Conservation (phyloP, 2,888 invertebrate species). For the Tetropium fuscum region DNA sequence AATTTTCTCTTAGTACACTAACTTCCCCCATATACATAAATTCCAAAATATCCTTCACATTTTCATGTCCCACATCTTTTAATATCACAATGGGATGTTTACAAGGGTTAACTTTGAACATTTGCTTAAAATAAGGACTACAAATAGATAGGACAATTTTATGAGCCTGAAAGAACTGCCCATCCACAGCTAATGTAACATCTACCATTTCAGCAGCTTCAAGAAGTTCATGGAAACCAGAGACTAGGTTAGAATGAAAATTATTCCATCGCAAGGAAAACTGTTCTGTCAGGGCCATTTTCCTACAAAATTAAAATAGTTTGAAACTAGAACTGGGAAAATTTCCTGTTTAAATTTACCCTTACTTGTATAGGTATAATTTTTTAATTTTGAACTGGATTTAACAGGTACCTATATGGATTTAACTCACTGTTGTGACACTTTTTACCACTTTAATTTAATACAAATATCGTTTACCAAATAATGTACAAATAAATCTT, state of each 20-base stretch:
- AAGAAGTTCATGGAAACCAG: conserved; percentile 78
- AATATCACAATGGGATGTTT: conserved; percentile 81
- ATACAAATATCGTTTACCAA: too few species aligned
- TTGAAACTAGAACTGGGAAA: too few species aligned
- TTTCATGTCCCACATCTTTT: conserved; percentile 77
- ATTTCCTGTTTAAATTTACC: too few species aligned
- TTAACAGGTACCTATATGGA: neutral
- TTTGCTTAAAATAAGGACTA: conserved; percentile 82
- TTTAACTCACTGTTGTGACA: too few species aligned
- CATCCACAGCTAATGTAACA: conserved; percentile 82
- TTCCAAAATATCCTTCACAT: conserved; percentile 77
- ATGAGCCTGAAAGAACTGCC: conserved; percentile 82
- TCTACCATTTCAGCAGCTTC: conserved; percentile 82
- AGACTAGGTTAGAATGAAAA: conserved; percentile 80
- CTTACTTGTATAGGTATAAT: too few species aligned
- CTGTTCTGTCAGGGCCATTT: conserved; percentile 72
- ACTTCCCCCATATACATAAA: conserved; percentile 83
- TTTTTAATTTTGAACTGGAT: too few species aligned
- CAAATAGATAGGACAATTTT: conserved; percentile 83
- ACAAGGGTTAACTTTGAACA: conserved; percentile 80
- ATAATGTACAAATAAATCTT: too few species aligned
- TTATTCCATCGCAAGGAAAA: conserved; percentile 85
- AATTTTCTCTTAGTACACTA: conserved; percentile 77
- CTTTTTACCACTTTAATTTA: too few species aligned
- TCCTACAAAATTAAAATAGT: conserved; percentile 36